These are phyloP conservation scores for Fulica atra DNA, from an alignment of 2,113 vertebrate species.

Conservation along the genomic window DNA sequence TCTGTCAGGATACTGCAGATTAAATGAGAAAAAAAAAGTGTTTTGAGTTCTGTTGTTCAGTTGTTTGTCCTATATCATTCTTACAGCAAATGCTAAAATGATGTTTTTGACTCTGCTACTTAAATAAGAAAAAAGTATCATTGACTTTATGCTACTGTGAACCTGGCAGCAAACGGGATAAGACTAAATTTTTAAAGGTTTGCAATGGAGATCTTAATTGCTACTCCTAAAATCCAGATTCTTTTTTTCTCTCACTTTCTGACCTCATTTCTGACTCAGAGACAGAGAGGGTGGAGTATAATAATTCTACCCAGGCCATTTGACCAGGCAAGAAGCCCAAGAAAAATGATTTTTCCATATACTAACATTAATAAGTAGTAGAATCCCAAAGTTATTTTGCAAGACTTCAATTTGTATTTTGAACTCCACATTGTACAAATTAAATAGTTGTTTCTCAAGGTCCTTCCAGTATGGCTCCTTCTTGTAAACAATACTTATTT, in stretches of 20 bases:
- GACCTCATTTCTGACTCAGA: constrained; percentile 56
- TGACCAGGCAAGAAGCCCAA: constrained; percentile 54
- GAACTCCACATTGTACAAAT: background rate
- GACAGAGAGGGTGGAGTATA: constrained; percentile 41
- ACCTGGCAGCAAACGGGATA: background rate
- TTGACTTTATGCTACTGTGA: background rate
- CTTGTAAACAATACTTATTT: background rate
- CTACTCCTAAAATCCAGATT: background rate
- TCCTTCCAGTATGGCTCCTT: background rate
- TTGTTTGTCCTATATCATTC: background rate
- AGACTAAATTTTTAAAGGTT: background rate
- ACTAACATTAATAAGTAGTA: constrained; percentile 23
- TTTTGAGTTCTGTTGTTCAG: background rate
- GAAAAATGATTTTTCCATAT: constrained; percentile 35
- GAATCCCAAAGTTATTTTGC: constrained; percentile 23
- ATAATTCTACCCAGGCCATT: constrained; percentile 16
- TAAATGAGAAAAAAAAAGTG: background rate
- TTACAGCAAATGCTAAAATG: background rate
- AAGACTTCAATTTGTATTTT: background rate
- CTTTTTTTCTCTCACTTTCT: constrained; percentile 32
- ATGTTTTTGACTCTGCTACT: background rate
- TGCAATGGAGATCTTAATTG: background rate
- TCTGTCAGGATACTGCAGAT: background rate
- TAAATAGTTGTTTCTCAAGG: background rate
- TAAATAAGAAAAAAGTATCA: background rate